Percentiles rank a stretch among this genome's conserved stretches.
phyloP scores from a whole-genome alignment of 2,797 vertebrate genomes.

The Sebastes hopkinsi region DNA sequence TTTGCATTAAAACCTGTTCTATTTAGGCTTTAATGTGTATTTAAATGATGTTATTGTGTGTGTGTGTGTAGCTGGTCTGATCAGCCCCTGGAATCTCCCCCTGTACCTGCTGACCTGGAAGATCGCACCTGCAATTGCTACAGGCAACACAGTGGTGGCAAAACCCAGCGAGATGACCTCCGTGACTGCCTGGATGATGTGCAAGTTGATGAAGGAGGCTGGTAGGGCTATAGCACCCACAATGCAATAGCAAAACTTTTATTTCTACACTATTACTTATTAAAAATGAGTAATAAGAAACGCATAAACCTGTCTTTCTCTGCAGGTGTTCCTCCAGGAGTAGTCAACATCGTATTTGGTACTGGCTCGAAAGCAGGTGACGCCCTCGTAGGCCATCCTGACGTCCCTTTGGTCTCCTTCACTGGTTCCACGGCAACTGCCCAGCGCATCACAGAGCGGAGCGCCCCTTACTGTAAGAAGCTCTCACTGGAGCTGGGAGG shows the following conservation, averaged over 20 bases:
- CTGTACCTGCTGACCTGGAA: slow-evolving; percentile 98
- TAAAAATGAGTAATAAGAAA: neutral
- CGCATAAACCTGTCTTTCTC: neutral
- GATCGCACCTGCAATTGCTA: slow-evolving; percentile 92
- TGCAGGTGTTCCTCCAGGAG: slow-evolving; percentile 91
- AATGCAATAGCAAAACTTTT: neutral
- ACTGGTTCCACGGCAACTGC: slow-evolving; percentile 95
- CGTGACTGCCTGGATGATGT: slow-evolving; percentile 98
- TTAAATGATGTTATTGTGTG: neutral
- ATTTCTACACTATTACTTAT: neutral
- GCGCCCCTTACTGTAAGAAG: slow-evolving; percentile 92
- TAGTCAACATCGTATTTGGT: slow-evolving; percentile 94
- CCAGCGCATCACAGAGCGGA: slow-evolving; percentile 85
- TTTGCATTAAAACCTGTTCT: neutral
- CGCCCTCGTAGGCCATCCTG: slow-evolving; percentile 91
- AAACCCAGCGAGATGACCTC: slow-evolving; percentile 99
- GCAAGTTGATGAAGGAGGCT: slow-evolving; percentile 90
- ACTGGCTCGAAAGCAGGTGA: slow-evolving; percentile 86
- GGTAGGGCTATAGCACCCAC: slow-evolving; percentile 77
- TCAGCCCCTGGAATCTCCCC: slow-evolving; percentile 97
- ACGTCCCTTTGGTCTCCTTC: slow-evolving; percentile 93
- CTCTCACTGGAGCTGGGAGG: slow-evolving; percentile 95
- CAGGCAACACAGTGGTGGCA: slow-evolving; percentile 95
- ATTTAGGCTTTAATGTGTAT: neutral
- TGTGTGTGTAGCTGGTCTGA: slow-evolving; percentile 87